These are phyloP conservation scores for Apodemus sylvaticus DNA, from an alignment of 2,113 vertebrate species.

Conservation along the genomic window DNA sequence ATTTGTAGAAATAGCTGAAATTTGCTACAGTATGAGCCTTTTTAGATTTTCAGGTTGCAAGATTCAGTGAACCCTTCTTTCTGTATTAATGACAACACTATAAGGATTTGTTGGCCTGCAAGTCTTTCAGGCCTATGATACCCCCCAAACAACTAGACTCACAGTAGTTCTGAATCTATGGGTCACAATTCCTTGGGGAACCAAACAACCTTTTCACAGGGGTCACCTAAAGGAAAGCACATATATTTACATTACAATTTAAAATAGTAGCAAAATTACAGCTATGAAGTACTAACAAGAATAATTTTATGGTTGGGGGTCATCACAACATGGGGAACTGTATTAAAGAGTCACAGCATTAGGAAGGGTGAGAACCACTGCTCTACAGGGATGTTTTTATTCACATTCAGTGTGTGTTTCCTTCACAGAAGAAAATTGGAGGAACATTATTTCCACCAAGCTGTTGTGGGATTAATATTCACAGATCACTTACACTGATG, in stretches of 20 bases:
- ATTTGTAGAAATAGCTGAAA: background rate
- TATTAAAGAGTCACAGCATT: background rate
- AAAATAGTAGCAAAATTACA: background rate
- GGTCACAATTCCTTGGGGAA: background rate
- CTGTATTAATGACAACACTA: background rate
- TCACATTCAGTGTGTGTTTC: background rate
- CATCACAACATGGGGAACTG: background rate
- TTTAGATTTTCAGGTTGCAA: background rate
- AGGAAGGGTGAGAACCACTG: background rate
- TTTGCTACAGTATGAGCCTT: background rate
- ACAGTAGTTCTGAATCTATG: background rate
- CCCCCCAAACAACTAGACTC: background rate
- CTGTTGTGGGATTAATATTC: background rate
- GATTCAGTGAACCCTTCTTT: background rate
- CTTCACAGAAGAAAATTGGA: background rate
- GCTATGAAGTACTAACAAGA: background rate
- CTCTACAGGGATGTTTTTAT: background rate
- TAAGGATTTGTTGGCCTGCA: background rate
- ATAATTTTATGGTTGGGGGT: background rate
- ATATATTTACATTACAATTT: background rate
- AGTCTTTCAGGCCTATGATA: background rate
- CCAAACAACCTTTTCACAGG: background rate
- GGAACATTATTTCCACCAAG: background rate
- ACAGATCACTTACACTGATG: background rate
- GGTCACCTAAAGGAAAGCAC: background rate